Conservation (phyloP, 2,888 invertebrate genomes). For the Erannis defoliaria region DNA sequence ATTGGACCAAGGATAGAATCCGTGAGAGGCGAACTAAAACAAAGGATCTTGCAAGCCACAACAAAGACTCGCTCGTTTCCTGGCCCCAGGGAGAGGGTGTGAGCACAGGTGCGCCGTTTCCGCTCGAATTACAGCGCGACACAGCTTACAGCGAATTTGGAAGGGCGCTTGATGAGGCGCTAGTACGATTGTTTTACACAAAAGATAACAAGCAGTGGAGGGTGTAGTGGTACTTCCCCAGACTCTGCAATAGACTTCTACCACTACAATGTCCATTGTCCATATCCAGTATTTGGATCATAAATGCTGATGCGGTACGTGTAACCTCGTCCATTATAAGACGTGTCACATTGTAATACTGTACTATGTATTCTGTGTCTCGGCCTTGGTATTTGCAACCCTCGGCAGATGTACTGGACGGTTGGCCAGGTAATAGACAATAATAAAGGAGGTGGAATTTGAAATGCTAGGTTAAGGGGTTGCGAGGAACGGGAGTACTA, state of each 20-base stretch:
- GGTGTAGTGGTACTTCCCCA: too few relatives aligned
- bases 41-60: conserved; percentile 34
- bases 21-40: conserved; percentile 22
- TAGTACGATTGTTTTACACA: too few relatives aligned
- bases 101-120: conserved; percentile 55
- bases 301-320: too few relatives aligned
- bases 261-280: too few relatives aligned
- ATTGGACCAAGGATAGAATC: neutral
- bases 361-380: conserved; percentile 5
- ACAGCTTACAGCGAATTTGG: neutral
- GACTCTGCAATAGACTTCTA: too few relatives aligned
- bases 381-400: conserved; percentile 64
- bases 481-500: too few relatives aligned
- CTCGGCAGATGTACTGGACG: conserved; percentile 49
- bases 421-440: conserved; percentile 23
- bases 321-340: too few relatives aligned
- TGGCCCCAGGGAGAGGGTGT: conserved; percentile 44
- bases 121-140: conserved; percentile 31
- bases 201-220: too few relatives aligned
- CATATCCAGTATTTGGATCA: too few relatives aligned
- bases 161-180: too few relatives aligned
- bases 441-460: conserved; percentile 5
- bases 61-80: conserved; percentile 38
- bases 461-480: neutral
- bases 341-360: neutral